Evolutionary conservation across 2,113 vertebrate species (phyloP).

Genomic region (Leucosticte australis): DNA sequence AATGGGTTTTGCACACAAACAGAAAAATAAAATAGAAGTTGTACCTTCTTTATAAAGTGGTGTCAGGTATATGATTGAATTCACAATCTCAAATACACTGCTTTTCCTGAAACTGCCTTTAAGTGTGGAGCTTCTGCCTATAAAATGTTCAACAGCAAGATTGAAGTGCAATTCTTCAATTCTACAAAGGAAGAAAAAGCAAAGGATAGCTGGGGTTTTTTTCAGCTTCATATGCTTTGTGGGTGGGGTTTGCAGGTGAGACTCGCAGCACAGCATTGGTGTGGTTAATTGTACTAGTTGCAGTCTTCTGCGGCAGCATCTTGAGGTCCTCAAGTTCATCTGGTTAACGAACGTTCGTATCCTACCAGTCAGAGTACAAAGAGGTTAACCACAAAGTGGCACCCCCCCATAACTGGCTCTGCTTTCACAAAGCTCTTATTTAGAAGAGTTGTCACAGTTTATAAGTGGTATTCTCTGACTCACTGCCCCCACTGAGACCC

Average conservation of each 20-base stretch:
- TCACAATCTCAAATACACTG: not conserved
- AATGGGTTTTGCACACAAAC: not conserved
- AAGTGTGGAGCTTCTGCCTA: not conserved
- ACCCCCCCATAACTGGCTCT: not conserved
- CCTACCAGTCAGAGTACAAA: not conserved
- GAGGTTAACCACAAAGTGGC: not conserved
- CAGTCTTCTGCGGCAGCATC: not conserved
- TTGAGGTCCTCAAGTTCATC: not conserved
- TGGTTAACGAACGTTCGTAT: not conserved
- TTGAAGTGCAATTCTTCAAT: not conserved
- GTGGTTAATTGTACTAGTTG: not conserved
- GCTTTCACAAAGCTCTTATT: not conserved
- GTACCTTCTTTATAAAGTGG: not conserved
- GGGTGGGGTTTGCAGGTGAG: not conserved
- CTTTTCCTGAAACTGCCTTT: not conserved
- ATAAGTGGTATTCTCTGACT: not conserved
- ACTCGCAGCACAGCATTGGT: not conserved
- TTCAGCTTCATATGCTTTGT: not conserved
- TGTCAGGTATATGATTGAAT: not conserved
- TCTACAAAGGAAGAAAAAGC: not conserved
- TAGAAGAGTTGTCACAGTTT: fast-evolving
- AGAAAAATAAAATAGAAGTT: not conserved
- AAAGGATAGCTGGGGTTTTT: not conserved
- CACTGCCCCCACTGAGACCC: not conserved
- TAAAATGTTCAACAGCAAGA: not conserved